Base-by-base conservation (phyloP, 2,888 invertebrate species). In the Conchocele bisecta region DNA sequence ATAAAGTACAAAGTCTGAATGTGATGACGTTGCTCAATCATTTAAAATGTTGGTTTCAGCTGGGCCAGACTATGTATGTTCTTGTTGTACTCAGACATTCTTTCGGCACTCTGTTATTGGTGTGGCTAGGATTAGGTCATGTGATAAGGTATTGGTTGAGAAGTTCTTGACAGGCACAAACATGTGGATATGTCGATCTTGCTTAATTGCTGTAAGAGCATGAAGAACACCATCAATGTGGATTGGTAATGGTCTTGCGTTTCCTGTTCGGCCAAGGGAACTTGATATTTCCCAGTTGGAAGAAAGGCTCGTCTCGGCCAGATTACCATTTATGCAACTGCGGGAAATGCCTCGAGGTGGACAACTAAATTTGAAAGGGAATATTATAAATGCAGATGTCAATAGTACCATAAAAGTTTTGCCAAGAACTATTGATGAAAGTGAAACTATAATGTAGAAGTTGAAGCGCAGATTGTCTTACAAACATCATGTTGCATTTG, bases 341-440 rank as follows among this genome's bases (percentile, higher is more conserved):
- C 53, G 66, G 24, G 59, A 72, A 35, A 42, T 73, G 44, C 66
- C 72, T 13, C 24, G 66, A 48, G 79, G 72, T 37, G 58, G 59
- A 1, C 79, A 79, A 35, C 24, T 75, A 13, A 78, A 46, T 57
- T 22, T 79, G n/a, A 31, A 37, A 22, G 75, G 78, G 7, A 79
- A 77, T 60, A 46, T 81, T 54, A 76, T 81, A 3, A 79, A 79
- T 81, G 72, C 73, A 29, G 79, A 81, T 67, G 67, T 79, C 2
- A 70, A 59, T 28, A 57, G 57, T 44, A 81, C 79, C 11, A 66
- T 79, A 3, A 74, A 71, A 46, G 15, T 51, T 58, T 50, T 80
- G 28, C 77, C 75, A 33, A 53, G 77, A 48, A 39, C 60, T 53
- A 37, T 60, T 41, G 29, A 44, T 56, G 60, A 80, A 22, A 58